Conservation (phyloP, 2,888 invertebrate genomes). For the Thumatha senex region DNA sequence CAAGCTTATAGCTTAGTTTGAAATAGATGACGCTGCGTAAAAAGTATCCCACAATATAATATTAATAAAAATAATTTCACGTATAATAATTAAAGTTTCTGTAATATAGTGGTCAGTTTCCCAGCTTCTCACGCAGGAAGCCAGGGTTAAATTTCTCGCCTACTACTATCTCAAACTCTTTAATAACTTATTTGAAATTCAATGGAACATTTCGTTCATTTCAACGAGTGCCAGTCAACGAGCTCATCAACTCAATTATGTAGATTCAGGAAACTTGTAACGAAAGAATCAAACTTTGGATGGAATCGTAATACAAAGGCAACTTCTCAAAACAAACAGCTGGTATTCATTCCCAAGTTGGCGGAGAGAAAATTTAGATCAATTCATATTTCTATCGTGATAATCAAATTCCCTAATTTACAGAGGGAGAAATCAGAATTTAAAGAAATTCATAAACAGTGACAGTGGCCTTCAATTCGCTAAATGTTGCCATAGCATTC, state of each 20-base stretch:
- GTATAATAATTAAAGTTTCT: too few relatives aligned
- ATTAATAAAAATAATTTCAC: too few relatives aligned
- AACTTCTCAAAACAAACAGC: constrained; percentile 16
- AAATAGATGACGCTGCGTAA: too few relatives aligned
- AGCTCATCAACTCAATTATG: constrained; percentile 37
- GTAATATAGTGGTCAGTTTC: too few relatives aligned
- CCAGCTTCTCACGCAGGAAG: too few relatives aligned
- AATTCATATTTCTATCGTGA: not conserved
- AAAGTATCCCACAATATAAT: too few relatives aligned
- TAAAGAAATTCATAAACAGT: not conserved
- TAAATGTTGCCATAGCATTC: too few relatives aligned
- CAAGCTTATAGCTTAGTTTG: too few relatives aligned
- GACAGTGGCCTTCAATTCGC: too few relatives aligned
- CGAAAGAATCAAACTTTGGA: constrained; percentile 39
- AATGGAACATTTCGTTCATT: constrained; percentile 20
- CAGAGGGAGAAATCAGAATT: not conserved
- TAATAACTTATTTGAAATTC: not conserved
- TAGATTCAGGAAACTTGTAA: constrained; percentile 37
- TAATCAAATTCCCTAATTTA: not conserved
- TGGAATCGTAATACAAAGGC: constrained; percentile 24
- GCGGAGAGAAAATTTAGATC: not conserved
- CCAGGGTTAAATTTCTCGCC: too few relatives aligned
- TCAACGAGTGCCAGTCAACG: constrained; percentile 11
- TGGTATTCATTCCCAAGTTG: constrained; percentile 5
- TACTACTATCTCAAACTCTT: not conserved